Evolutionary conservation across 1,140 invertebrate genomes (phyloP), one percentile per base, ranked within the genome.

Genomic region (Temnothorax nylanderi): DNA sequence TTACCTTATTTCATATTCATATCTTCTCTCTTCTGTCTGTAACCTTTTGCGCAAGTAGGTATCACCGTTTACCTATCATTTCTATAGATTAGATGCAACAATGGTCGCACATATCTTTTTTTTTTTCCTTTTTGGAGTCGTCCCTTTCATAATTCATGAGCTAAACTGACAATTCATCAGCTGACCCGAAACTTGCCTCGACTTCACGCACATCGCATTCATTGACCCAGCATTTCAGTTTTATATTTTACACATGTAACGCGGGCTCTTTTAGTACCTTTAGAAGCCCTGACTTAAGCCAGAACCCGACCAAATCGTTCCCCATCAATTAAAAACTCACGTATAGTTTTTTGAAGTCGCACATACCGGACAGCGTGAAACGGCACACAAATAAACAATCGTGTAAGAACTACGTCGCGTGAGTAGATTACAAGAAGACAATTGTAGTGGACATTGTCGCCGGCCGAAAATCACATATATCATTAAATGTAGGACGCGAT

Each of bases 141-240:
- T 26, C 37, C 64, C 34, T 71, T 85, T 6, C 47, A 85, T 84
- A 85, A 89, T 89, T 87, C 88, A 87, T 85, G 88, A 89, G 47
- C 26, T 71, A 41, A 64, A 44, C 69, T 37, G 49, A 51, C 51
- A 49, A 49, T 54, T 54, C 51, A 18, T n/a, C 51, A 54, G 51
- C 5, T 6, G 49, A 54, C 49, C 64, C 21, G 49, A 88, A 67
- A 86, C 69, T 81, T 69, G 37, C 76, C 62, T 72, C 71, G 72
- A 77, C 69, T 82, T 76, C 49, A 76, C 58, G 54, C 67, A 82
- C 84, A 87, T 85, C 72, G 78, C n/a, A 88, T 88, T 88, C 87
- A 56, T 87, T 72, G 76, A 88, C 85, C 85, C n/a, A 87, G 47
- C 86, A 34, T 71, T 82, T 26, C 34, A 26, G 54, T 78, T 72